Conservation (phyloP, 35 echinoderm and acorn worm genomes). For the Apostichopus californicus region DNA sequence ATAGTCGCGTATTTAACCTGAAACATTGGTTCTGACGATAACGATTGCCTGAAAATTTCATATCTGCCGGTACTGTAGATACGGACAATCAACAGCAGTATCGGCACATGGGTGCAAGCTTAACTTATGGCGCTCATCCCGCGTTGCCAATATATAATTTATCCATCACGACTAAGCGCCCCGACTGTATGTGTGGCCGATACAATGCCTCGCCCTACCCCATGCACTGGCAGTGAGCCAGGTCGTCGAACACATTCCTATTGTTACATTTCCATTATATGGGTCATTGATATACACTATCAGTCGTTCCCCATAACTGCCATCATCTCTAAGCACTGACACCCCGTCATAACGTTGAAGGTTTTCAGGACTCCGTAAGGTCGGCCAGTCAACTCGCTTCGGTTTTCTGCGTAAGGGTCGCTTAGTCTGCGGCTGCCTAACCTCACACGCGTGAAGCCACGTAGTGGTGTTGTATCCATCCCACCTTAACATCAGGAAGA, state of each 20-base stretch:
- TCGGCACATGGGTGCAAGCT: neutral
- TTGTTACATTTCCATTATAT: neutral
- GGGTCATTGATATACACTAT: constrained; percentile 28
- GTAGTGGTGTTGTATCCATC: neutral
- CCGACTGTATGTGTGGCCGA: neutral
- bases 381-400: constrained; percentile 8
- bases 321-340: neutral
- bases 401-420: constrained; percentile 6
- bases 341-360: constrained; percentile 1
- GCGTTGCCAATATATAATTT: neutral
- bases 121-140: neutral
- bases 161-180: neutral
- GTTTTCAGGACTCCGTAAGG: neutral
- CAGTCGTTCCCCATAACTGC: neutral
- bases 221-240: neutral
- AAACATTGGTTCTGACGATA: neutral
- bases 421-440: neutral
- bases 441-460: constrained; percentile 1
- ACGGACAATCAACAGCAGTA: neutral
- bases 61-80: neutral
- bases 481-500: neutral
- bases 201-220: neutral
- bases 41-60: neutral
- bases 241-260: too few relatives aligned
- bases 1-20: neutral